These are phyloP conservation scores for Fabriciana adippe DNA, from an alignment of 2,888 invertebrate genomes.

Conservation along the genomic window DNA sequence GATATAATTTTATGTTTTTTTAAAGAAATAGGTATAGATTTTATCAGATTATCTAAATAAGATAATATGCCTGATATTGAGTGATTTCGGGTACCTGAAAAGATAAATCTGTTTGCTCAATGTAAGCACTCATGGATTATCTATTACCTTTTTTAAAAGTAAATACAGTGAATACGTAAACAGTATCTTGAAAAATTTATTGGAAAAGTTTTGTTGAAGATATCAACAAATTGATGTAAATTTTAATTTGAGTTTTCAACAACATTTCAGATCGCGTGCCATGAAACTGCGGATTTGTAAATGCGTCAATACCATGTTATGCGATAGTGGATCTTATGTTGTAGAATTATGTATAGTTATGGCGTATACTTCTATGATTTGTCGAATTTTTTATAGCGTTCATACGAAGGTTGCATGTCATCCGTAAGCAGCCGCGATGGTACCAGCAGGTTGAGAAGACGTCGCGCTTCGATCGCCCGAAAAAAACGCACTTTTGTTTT, in stretches of 20 bases:
- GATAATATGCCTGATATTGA: slow-evolving; percentile 14
- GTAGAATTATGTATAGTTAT: slow-evolving; percentile 22
- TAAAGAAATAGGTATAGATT: neutral
- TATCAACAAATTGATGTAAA: slow-evolving; percentile 4
- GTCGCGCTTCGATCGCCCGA: slow-evolving; percentile 53
- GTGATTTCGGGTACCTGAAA: slow-evolving; percentile 16
- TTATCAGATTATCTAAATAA: slow-evolving; percentile 13
- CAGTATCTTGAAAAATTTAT: neutral
- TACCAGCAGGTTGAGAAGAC: slow-evolving; percentile 52
- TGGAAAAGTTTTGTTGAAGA: neutral
- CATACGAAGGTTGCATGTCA: slow-evolving; percentile 43
- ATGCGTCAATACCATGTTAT: slow-evolving; percentile 35
- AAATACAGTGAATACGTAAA: too few relatives aligned
- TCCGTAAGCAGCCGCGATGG: slow-evolving; percentile 54
- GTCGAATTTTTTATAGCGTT: slow-evolving; percentile 28
- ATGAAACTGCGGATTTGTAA: slow-evolving; percentile 31
- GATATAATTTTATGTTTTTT: neutral
- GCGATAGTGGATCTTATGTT: slow-evolving; percentile 33
- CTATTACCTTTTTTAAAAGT: neutral
- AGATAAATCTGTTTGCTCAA: slow-evolving; percentile 24
- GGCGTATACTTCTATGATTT: slow-evolving; percentile 14
- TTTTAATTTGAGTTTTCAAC: slow-evolving; percentile 10
- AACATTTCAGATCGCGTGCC: slow-evolving; percentile 33
- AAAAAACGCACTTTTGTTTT: slow-evolving; percentile 59
- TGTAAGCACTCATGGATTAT: neutral